Conservation (phyloP, 2,797 vertebrate species). For the Sitta carolinensis region DNA sequence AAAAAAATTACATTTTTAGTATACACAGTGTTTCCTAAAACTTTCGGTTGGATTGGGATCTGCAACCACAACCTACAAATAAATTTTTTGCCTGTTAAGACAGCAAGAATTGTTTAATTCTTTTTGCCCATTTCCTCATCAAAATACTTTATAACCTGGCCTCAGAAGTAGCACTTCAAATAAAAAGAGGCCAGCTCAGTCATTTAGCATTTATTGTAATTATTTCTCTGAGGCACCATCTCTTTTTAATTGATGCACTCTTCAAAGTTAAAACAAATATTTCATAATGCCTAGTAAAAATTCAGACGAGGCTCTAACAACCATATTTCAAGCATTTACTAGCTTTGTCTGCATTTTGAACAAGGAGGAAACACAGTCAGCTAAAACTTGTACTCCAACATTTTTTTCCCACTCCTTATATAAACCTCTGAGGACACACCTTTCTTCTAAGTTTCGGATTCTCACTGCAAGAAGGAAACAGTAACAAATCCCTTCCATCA, state of each 20-base stretch:
- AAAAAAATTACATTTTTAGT: background rate
- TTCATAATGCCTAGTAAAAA: constrained; percentile 41
- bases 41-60: background rate
- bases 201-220: constrained; percentile 27
- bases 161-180: constrained; percentile 8
- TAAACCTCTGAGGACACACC: background rate
- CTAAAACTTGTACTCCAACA: background rate
- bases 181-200: background rate
- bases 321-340: constrained; percentile 25
- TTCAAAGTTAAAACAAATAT: constrained; percentile 46
- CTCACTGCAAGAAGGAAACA: background rate
- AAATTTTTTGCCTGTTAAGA: background rate
- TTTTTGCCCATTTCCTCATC: background rate
- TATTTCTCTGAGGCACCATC: background rate
- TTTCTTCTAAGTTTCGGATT: background rate
- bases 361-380: background rate
- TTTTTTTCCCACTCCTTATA: background rate
- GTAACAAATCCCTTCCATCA: background rate
- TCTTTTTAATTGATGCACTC: constrained; percentile 30
- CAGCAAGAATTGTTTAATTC: background rate
- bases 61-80: background rate
- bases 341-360: background rate
- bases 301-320: background rate
- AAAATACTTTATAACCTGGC: background rate
- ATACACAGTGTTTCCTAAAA: background rate